Evolutionary conservation across 2,888 invertebrate genomes (phyloP).

Genomic region (Stenichneumon culpator): DNA sequence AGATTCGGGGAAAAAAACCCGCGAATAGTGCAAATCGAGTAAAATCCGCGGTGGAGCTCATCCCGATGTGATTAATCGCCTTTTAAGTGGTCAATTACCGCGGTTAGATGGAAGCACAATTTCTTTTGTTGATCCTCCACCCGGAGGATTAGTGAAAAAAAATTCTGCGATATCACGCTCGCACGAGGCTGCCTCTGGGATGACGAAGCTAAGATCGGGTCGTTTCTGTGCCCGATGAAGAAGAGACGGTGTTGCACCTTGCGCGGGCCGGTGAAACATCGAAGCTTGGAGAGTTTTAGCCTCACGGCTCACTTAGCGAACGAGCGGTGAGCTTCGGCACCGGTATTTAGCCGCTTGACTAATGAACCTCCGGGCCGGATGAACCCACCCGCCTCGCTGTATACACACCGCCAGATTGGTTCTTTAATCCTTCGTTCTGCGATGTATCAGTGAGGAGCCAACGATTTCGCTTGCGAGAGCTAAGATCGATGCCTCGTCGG

Average conservation of each 20-base stretch:
- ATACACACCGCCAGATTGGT: not conserved
- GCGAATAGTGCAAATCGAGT: not conserved
- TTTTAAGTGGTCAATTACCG: conserved; percentile 83
- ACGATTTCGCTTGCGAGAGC: not conserved
- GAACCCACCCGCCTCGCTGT: conserved; percentile 59
- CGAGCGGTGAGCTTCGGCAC: conserved; percentile 61
- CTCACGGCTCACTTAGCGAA: conserved; percentile 78
- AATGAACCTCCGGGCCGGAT: conserved; percentile 77
- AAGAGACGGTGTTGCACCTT: conserved; percentile 52
- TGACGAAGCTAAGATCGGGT: conserved; percentile 59
- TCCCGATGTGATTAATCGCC: conserved; percentile 81
- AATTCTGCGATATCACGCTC: conserved; percentile 78
- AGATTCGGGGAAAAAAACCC: not conserved
- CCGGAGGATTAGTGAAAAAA: conserved; percentile 64
- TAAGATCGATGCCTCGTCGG: conserved; percentile 15
- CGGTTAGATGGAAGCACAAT: conserved; percentile 44
- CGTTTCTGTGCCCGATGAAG: conserved; percentile 19
- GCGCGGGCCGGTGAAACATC: conserved; percentile 46
- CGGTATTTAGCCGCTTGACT: conserved; percentile 81
- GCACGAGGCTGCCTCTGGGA: conserved; percentile 67
- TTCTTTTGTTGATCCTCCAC: conserved; percentile 47
- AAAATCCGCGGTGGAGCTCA: not conserved
- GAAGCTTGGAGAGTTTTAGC: conserved; percentile 34
- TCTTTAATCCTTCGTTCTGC: conserved; percentile 4
- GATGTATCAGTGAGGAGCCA: not conserved